Evolutionary conservation across 2,888 invertebrate species (phyloP).

Genomic region (Melikaiella ostensackeni): DNA sequence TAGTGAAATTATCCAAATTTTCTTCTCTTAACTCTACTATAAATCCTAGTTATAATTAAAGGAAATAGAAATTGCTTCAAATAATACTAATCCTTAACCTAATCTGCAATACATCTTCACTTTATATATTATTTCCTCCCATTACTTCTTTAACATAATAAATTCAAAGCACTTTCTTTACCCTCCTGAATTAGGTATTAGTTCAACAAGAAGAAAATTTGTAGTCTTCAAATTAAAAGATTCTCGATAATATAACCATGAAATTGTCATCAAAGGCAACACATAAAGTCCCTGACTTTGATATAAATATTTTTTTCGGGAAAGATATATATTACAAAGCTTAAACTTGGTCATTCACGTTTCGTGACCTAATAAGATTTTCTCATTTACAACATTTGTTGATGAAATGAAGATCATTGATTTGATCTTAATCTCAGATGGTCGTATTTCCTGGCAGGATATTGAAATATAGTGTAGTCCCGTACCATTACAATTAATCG

Average conservation of each 20-base stretch:
- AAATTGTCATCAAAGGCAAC: background rate
- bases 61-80: background rate
- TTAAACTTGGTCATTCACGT: background rate
- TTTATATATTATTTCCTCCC: background rate
- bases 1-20: too few species aligned
- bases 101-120: background rate
- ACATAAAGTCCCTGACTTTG: background rate
- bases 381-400: background rate
- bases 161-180: background rate
- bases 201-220: background rate
- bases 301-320: background rate
- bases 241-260: background rate
- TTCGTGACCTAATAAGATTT: background rate
- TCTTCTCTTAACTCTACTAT: background rate
- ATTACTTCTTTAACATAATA: background rate
- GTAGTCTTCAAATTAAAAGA: background rate
- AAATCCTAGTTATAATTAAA: background rate
- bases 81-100: background rate
- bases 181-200: background rate
- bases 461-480: conserved; percentile 4
- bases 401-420: background rate
- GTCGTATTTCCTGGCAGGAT: background rate
- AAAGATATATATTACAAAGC: background rate
- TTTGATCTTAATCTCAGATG: background rate
- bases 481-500: background rate